These are phyloP conservation scores for Leptinotarsa rubiginosa DNA, from an alignment of 2,888 invertebrate species.

Conservation along the genomic window DNA sequence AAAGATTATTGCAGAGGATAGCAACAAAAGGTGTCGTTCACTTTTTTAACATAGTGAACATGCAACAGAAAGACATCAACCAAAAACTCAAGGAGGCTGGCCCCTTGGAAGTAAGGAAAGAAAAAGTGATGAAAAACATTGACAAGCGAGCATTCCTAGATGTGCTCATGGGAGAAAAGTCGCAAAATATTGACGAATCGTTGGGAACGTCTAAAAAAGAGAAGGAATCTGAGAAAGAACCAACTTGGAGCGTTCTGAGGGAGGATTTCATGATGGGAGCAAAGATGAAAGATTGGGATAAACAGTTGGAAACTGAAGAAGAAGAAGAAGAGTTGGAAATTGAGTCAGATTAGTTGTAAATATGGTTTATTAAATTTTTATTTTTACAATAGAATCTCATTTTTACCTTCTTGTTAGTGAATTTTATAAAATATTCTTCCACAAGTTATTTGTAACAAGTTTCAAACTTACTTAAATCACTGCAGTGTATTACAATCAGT, in stretches of 20 bases:
- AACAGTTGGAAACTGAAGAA: conserved; percentile 70
- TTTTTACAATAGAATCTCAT: neutral
- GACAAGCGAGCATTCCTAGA: conserved; percentile 83
- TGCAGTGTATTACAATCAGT: too few relatives aligned
- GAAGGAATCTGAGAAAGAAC: conserved; percentile 54
- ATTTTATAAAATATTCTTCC: too few relatives aligned
- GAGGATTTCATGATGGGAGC: conserved; percentile 93
- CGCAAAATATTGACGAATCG: conserved; percentile 62
- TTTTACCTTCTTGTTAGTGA: neutral
- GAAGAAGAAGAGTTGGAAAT: conserved; percentile 52
- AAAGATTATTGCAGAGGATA: conserved; percentile 82
- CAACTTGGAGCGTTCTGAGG: conserved; percentile 75
- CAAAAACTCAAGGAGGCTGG: conserved; percentile 78
- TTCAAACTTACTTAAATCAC: too few relatives aligned
- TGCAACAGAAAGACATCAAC: conserved; percentile 84
- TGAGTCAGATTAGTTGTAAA: conserved; percentile 42
- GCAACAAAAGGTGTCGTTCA: conserved; percentile 94
- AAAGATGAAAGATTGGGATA: conserved; percentile 93
- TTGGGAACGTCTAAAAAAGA: conserved; percentile 65
- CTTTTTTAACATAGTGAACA: conserved; percentile 89
- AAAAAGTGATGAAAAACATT: conserved; percentile 80
- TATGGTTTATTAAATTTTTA: conserved; percentile 22
- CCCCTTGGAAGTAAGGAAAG: conserved; percentile 81
- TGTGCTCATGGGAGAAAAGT: conserved; percentile 79
- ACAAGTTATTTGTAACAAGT: too few relatives aligned